Evolutionary conservation across 30 jellyfish, hydroid and myxozoan genomes (phyloP), one percentile per base, ranked within the genome.

Genomic region (Hydractinia echinata): DNA sequence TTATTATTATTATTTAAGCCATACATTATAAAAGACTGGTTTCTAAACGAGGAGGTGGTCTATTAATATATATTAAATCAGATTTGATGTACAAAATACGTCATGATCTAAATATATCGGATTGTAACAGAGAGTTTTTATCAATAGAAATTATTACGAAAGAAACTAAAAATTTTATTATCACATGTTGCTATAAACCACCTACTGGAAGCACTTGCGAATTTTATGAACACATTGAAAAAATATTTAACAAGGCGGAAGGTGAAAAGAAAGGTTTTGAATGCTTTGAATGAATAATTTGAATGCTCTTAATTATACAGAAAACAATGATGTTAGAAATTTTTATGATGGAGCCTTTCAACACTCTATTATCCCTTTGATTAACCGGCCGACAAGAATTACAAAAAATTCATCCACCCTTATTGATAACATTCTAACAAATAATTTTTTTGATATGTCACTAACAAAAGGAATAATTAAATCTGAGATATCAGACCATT

Each of bases 131-230:
- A n/a, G n/a, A n/a, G n/a, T n/a, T n/a, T n/a, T n/a, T n/a, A n/a
- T n/a, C n/a, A n/a, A 74, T 74, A 48, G 83, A 74, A 50, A 39
- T 74, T 74, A 74, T 74, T 74, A 52, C 21, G 49, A 4, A 74
- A 74, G 54, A 50, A 74, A 74, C 51, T 49, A 74, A 74, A 74
- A 74, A 6, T 74, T 49, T 30, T 48, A 10, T 74, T 55, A 4
- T 74, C 51, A 74, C 69, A 54, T 74, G 68, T 58, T 74, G 83
- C 61, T 74, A 74, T 55, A 54, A 58, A n/a, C 83, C 83, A 13
- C 83, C 83, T 6, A 64, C 19, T 64, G 18, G 74, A 51, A 64
- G 39, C 39, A 64, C 18, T 44, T n/a, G 4, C 74, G 51, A n/a
- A 7, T 64, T 64, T 64, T n/a, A 51, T 64, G 74, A 64, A 13